A percentile compares a stretch with the other conserved stretches of the same genome.
These are phyloP conservation scores for Opisthocomus hoazin DNA, from an alignment of 2,113 vertebrate genomes.

Conservation along the genomic window DNA sequence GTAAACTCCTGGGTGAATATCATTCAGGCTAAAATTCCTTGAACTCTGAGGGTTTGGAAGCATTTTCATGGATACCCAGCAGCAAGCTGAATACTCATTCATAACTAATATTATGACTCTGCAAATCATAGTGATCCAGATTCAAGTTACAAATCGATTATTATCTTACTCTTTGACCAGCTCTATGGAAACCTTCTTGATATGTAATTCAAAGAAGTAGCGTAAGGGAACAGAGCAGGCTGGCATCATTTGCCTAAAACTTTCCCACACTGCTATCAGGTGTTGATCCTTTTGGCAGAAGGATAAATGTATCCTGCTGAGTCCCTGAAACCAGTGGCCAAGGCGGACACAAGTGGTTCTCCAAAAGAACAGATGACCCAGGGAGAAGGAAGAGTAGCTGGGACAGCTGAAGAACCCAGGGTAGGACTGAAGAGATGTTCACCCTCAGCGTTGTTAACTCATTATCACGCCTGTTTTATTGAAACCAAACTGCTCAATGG, in stretches of 20 bases:
- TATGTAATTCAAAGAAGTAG: not conserved
- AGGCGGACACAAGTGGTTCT: not conserved
- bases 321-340: not conserved
- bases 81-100: not conserved
- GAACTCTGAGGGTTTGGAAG: not conserved
- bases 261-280: not conserved
- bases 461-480: not conserved
- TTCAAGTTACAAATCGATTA: not conserved
- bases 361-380: not conserved
- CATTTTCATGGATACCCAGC: not conserved
- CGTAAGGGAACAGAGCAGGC: not conserved
- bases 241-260: not conserved
- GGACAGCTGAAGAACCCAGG: not conserved
- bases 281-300: not conserved
- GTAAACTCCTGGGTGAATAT: not conserved
- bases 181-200: not conserved
- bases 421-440: not conserved
- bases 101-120: not conserved
- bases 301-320: not conserved
- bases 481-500: not conserved
- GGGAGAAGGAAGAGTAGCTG: not conserved
- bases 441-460: not conserved
- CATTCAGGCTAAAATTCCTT: not conserved
- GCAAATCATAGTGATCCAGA: not conserved
- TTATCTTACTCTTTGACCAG: slow-evolving; percentile 9